These are phyloP conservation scores for Melanogrammus aeglefinus DNA, from an alignment of 2,797 vertebrate species.

Conservation along the genomic window DNA sequence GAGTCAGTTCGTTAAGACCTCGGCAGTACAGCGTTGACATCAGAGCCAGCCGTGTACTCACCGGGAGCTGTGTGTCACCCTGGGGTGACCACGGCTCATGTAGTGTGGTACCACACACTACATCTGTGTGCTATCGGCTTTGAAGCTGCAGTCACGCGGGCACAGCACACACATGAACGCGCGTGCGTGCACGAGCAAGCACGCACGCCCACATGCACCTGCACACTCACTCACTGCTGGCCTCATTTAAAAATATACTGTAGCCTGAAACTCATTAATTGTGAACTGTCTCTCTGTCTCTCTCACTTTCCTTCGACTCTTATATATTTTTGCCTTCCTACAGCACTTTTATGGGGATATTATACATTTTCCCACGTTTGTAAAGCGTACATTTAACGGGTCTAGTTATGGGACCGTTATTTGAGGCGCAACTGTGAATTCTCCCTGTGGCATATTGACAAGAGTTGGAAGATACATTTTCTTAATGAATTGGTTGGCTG, in stretches of 20 bases:
- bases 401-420: too few relatives aligned
- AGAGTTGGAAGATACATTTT: neutral
- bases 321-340: neutral
- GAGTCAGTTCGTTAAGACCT: too few relatives aligned
- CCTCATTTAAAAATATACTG: too few relatives aligned
- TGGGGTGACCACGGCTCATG: too few relatives aligned
- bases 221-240: too few relatives aligned
- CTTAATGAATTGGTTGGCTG: neutral
- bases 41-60: too few relatives aligned
- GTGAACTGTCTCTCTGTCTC: neutral
- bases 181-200: neutral
- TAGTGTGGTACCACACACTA: neutral
- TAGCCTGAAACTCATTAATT: too few relatives aligned
- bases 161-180: neutral
- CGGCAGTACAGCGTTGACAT: too few relatives aligned
- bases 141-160: neutral
- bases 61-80: too few relatives aligned
- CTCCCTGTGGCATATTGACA: neutral
- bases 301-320: neutral
- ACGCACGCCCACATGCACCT: neutral
- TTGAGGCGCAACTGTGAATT: neutral
- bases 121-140: too few relatives aligned
- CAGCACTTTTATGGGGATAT: neutral
- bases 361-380: too few relatives aligned
- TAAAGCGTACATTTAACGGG: too few relatives aligned